Percentiles rank a stretch among this genome's conserved stretches.
Evolutionary conservation across 2,797 vertebrate genomes (phyloP).

Genomic region (Mormyrus hasselquistii): DNA sequence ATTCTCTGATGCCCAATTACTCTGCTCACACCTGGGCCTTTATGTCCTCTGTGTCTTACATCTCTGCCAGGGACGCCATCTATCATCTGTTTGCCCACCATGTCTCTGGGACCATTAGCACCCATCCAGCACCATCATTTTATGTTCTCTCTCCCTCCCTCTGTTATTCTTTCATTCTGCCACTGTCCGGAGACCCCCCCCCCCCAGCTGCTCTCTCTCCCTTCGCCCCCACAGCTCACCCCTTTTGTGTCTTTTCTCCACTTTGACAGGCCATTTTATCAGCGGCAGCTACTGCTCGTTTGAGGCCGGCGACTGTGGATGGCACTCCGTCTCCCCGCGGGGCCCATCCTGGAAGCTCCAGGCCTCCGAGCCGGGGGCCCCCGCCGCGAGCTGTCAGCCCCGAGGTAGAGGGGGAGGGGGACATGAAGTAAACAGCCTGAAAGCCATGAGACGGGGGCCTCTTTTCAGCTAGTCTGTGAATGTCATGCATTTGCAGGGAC

Average conservation of each 20-base stretch:
- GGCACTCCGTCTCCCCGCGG: constrained; percentile 58
- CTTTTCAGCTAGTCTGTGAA: neutral
- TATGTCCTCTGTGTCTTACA: constrained; percentile 28
- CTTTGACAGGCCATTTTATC: constrained; percentile 73
- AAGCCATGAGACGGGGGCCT: neutral
- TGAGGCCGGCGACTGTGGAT: constrained; percentile 81
- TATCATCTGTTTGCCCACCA: neutral
- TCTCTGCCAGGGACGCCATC: neutral
- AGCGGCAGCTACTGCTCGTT: constrained; percentile 88
- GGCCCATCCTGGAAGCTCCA: constrained; percentile 68
- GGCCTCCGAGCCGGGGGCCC: constrained; percentile 49
- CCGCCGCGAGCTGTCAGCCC: constrained; percentile 19
- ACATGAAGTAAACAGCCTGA: neutral
- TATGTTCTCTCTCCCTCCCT: constrained; percentile 24
- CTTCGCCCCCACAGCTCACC: constrained; percentile 8
- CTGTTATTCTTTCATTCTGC: constrained; percentile 22
- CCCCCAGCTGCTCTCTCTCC: constrained; percentile 11
- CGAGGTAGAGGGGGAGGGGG: neutral
- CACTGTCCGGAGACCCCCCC: neutral
- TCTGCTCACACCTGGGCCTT: neutral
- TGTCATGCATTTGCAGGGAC: constrained; percentile 55
- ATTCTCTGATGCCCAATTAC: neutral
- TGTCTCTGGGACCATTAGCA: neutral
- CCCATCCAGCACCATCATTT: constrained; percentile 15
- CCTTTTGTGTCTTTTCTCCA: constrained; percentile 27